Conservation (phyloP, 2,113 vertebrate genomes). For the Centrocercus urophasianus region DNA sequence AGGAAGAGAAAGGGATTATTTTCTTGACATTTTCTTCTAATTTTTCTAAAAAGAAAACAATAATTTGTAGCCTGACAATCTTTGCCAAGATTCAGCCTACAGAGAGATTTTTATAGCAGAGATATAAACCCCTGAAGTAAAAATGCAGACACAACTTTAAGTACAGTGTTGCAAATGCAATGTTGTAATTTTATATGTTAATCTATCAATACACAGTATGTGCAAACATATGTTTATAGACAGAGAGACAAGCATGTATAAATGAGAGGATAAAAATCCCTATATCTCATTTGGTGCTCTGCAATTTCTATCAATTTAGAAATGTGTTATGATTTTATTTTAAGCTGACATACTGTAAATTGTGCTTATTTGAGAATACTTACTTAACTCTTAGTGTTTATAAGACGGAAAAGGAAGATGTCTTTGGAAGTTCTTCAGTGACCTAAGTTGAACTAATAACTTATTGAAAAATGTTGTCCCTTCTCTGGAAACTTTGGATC, state of each 20-base stretch:
- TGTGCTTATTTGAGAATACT: slow-evolving; percentile 71
- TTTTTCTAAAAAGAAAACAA: slow-evolving; percentile 42
- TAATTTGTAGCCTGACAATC: slow-evolving; percentile 42
- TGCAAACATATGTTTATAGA: slow-evolving; percentile 84
- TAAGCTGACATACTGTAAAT: slow-evolving; percentile 73
- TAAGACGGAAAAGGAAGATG: slow-evolving; percentile 56
- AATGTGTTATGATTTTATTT: slow-evolving; percentile 78
- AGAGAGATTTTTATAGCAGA: slow-evolving; percentile 70
- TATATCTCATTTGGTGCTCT: slow-evolving; percentile 77
- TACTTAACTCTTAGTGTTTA: slow-evolving; percentile 71
- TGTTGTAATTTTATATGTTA: slow-evolving; percentile 80
- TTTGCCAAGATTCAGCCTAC: slow-evolving; percentile 56
- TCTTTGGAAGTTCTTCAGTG: slow-evolving; percentile 59
- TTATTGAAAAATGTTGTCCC: slow-evolving; percentile 3
- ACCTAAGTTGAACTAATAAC: slow-evolving; percentile 67
- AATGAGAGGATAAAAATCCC: slow-evolving; percentile 78
- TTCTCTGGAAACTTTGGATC: neutral
- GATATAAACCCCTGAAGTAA: slow-evolving; percentile 75
- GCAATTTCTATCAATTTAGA: slow-evolving; percentile 81
- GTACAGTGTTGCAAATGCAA: slow-evolving; percentile 77
- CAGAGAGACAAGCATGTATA: slow-evolving; percentile 78
- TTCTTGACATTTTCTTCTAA: slow-evolving; percentile 18
- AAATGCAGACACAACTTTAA: slow-evolving; percentile 82
- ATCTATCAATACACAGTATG: slow-evolving; percentile 81
- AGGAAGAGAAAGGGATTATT: slow-evolving; percentile 13